Evolutionary conservation across 2,113 vertebrate genomes (phyloP).

Genomic region (Butorides virescens): DNA sequence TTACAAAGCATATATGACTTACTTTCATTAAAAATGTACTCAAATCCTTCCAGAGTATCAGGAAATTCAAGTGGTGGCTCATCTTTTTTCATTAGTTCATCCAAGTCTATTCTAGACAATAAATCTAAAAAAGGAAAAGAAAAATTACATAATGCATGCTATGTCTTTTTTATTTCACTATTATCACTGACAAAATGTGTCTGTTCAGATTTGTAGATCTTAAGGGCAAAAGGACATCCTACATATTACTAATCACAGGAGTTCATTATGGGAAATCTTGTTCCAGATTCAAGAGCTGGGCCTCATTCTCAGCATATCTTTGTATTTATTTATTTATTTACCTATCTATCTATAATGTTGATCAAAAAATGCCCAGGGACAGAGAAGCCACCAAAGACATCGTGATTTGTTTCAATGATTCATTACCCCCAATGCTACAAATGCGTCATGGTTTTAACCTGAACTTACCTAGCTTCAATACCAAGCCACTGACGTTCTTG

Average conservation of each 20-base stretch:
- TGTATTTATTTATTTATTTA: background rate
- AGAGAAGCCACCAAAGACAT: background rate
- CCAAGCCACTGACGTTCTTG: background rate
- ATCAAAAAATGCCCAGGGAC: background rate
- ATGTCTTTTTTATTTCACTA: background rate
- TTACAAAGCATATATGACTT: constrained; percentile 65
- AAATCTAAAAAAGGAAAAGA: constrained; percentile 81
- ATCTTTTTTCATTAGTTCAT: constrained; percentile 99
- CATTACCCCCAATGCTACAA: background rate
- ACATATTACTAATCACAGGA: background rate
- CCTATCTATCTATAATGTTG: background rate
- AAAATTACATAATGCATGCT: background rate
- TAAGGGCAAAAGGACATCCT: background rate
- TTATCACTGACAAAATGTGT: background rate
- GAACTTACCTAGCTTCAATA: background rate
- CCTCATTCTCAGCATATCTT: background rate
- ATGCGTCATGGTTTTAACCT: background rate
- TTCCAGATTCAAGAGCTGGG: background rate
- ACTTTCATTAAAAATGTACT: constrained; percentile 97
- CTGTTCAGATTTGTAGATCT: background rate
- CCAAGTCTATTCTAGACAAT: constrained; percentile 94
- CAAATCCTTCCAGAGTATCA: constrained; percentile 94
- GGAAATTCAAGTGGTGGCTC: constrained; percentile 95
- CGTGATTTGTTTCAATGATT: background rate
- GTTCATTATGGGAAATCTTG: background rate